Evolutionary conservation across 1,140 invertebrate genomes (phyloP), one percentile per base, ranked within the genome.

Genomic region (Aporrectodea caliginosa): DNA sequence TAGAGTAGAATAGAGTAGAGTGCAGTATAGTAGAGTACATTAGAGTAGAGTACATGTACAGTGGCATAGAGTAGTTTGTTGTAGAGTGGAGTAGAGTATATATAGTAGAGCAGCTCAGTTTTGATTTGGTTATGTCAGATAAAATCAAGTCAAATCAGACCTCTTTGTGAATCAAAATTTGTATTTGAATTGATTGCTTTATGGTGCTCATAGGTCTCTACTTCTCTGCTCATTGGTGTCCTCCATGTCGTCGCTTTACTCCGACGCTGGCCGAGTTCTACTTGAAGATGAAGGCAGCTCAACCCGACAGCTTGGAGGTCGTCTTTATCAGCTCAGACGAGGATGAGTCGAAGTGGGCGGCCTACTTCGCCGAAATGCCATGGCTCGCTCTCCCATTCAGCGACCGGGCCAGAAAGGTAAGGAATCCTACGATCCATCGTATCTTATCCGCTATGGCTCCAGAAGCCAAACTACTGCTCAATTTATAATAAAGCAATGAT

Each of bases 341-440:
- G 80, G 92, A 93, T 82, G 90, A 92, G 73, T 83, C 78, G 0
- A 91, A 91, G 31, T 93, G 93, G 83, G 88, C 89, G 14, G 89
- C 90, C 69, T 92, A 92, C 84, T 89, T 93, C 82, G 87, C 90
- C 2, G 91, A 91, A 27, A 90, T 93, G 83, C 92, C 93, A 0
- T 93, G 93, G 93, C 90, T 92, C 77, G 92, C 92, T 30, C 89
- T 93, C 69, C 92, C 92, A 0, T 93, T 91, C 85, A 89, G 90
- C 75, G 92, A 93, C 84, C 91, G 92, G 72, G 92, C 92, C 35
- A 85, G 81, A 78, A 86, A 85, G 86, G 88, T 85, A 82, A 80
- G 80, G 22, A 58, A 58, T 58, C 43, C 43, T 12, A 12, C 6
- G 6, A 58, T 58, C 6, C 43, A 6, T 12, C 43, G 6, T 12